Percentiles rank a stretch among this genome's conserved stretches.
phyloP scores from a whole-genome alignment of 2,113 vertebrate genomes.

The Microcebus ravelobensis region DNA sequence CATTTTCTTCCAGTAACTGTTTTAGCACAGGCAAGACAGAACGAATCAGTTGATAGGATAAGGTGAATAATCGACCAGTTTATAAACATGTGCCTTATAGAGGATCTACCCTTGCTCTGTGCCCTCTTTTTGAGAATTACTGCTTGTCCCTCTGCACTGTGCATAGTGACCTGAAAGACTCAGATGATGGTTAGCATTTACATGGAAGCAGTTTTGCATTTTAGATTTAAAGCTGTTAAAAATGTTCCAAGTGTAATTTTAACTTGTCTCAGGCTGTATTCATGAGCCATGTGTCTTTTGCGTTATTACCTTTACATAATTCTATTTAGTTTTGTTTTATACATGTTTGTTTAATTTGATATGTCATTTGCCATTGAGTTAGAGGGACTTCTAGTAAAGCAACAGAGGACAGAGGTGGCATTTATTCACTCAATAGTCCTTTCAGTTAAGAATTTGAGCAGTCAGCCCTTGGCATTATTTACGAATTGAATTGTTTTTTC shows the following conservation, averaged over 20 bases:
- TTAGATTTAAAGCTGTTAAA: neutral
- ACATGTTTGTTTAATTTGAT: constrained; percentile 74
- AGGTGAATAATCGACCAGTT: neutral
- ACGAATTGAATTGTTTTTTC: neutral
- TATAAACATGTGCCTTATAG: rapidly evolving
- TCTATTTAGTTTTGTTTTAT: constrained; percentile 64
- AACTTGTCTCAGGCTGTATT: constrained; percentile 32
- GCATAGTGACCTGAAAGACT: neutral
- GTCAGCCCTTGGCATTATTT: neutral
- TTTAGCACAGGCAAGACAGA: neutral
- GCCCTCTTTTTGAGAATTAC: neutral
- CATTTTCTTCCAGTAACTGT: neutral
- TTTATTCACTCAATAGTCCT: neutral
- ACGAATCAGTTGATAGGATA: neutral
- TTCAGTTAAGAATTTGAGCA: neutral
- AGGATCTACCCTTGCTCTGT: too few species aligned
- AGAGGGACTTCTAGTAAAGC: neutral
- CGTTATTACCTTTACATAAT: constrained; percentile 64
- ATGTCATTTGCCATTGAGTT: constrained; percentile 54
- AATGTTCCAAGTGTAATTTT: neutral
- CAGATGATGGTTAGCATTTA: neutral
- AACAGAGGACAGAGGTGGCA: neutral
- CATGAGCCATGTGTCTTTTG: constrained; percentile 73
- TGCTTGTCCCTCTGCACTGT: neutral
- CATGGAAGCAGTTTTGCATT: neutral